Evolutionary conservation across 2,888 invertebrate species (phyloP), one percentile per base, ranked within the genome.

Genomic region (Torymus tubicola): DNA sequence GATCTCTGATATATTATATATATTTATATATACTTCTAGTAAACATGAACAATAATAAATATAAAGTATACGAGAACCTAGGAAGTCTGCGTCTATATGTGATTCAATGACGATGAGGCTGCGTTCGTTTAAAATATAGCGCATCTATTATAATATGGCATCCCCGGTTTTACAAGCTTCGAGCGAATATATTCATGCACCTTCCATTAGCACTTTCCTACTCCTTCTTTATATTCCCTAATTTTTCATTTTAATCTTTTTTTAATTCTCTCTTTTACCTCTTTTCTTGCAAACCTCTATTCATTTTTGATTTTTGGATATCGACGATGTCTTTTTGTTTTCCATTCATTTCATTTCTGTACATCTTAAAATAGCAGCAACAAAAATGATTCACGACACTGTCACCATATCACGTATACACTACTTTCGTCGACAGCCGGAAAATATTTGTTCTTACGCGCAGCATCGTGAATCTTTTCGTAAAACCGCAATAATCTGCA

Each of bases 21-120:
- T 87, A 86, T 87, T 88, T 84, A 83, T 84, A 85, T 87, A 87
- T 89, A 87, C 89, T 88, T 90, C 89, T 90, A 90, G 88, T 89
- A 90, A 90, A 90, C 90, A 89, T 90, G 90, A 90, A 90, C 90
- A 90, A 90, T 90, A 87, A 90, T 90, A 90, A 90, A 90, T 90
- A 90, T 90, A 90, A 88, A 89, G 87, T 89, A 86, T 89, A 88
- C 87, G 87, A 88, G 87, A 90, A 90, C 87, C 84, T 88, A 90
- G 87, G 88, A 88, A 89, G 88, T 89, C 86, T 87, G 90, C 88
- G 86, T 86, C 87, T 87, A 89, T 81, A 77, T 61, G 70, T 82
- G 70, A 75, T 78, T 74, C 64, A 73, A 82, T 80, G 82, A 72
- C 64, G 68, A 89, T 89, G 87, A 89, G 88, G 87, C 89, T 87